phyloP scores from a whole-genome alignment of 2,888 invertebrate genomes.

The Perdita meconis region DNA sequence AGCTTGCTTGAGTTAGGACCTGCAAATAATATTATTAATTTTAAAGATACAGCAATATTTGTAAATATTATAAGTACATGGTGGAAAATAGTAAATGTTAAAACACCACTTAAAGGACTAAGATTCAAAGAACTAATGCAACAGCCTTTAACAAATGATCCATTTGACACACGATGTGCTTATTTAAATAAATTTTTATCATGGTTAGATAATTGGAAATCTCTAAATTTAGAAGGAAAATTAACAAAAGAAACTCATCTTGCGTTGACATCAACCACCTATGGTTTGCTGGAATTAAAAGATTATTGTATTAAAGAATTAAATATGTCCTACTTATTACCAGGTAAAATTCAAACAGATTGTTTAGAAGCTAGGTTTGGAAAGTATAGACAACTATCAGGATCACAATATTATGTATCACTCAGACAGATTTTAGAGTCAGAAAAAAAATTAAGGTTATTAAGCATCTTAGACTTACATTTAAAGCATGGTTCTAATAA shows the following conservation, averaged over 20 bases:
- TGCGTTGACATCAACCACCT: conserved; percentile 3
- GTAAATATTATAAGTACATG: conserved; percentile 4
- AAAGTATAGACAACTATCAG: too few species aligned
- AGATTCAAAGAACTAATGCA: background rate
- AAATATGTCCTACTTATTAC: too few species aligned
- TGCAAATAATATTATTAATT: background rate
- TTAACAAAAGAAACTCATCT: conserved; percentile 5
- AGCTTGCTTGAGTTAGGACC: conserved; percentile 3
- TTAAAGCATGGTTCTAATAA: too few species aligned
- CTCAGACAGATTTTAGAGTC: too few species aligned
- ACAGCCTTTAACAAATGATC: conserved; percentile 6
- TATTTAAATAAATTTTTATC: background rate
- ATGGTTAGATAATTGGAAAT: conserved; percentile 7
- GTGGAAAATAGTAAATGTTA: conserved; percentile 9
- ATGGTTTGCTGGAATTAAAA: conserved; percentile 8
- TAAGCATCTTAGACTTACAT: too few species aligned
- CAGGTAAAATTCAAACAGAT: too few species aligned
- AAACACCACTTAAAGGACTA: conserved; percentile 1
- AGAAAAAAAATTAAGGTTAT: too few species aligned
- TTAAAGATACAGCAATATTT: conserved; percentile 1
- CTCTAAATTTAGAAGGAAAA: background rate
- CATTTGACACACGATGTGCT: background rate
- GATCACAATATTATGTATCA: too few species aligned
- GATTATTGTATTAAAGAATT: conserved; percentile 9
- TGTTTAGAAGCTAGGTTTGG: too few species aligned